A percentile compares a stretch with the other conserved stretches of the same genome.
Evolutionary conservation across 2,888 invertebrate genomes (phyloP).

Genomic region (Frankliniella fusca): DNA sequence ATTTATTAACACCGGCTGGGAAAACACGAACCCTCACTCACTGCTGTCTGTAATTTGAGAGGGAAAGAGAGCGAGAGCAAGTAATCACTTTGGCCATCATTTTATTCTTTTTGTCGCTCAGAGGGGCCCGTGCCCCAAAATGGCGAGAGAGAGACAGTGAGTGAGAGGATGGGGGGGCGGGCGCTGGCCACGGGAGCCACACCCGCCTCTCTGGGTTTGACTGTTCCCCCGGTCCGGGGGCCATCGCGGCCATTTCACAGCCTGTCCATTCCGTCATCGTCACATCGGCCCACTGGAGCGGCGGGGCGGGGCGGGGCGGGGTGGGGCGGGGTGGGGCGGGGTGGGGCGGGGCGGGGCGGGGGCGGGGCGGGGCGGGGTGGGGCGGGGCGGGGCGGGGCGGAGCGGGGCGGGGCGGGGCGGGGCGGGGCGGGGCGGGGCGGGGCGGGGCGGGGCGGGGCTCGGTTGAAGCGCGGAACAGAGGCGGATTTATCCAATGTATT

Average conservation of each 20-base stretch:
- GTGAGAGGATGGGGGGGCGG: background rate
- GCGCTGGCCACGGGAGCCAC: background rate
- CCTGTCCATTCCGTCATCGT: conserved; percentile 16
- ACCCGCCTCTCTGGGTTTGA: background rate
- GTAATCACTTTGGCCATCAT: background rate
- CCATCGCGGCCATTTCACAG: background rate
- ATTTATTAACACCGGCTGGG: too few species aligned
- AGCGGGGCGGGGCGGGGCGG: background rate
- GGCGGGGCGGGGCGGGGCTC: background rate
- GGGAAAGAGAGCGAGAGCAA: background rate
- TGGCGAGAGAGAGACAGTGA: too few species aligned
- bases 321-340: background rate
- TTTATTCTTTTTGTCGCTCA: too few species aligned
- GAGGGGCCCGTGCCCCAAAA: too few species aligned
- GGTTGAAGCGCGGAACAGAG: background rate
- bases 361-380: background rate
- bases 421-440: background rate
- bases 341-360: background rate
- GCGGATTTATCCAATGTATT: background rate
- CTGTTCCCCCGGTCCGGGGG: background rate
- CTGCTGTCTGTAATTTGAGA: too few species aligned
- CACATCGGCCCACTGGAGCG: conserved; percentile 12
- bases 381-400: background rate
- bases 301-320: background rate
- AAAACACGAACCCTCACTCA: too few species aligned